These are phyloP conservation scores for Dicentrarchus labrax DNA, from an alignment of 2,113 vertebrate species.

Conservation along the genomic window DNA sequence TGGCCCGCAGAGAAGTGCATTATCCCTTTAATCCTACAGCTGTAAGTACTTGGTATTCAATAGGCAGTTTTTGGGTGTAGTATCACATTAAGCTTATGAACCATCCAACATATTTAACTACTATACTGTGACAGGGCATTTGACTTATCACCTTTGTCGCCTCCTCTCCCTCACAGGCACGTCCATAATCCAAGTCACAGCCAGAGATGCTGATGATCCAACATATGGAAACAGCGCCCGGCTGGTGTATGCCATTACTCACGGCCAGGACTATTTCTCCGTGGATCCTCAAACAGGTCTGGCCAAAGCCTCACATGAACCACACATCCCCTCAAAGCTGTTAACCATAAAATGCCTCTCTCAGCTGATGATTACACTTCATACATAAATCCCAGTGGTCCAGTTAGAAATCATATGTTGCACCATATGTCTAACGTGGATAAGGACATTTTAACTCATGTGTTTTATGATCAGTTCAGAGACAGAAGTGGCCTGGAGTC, in stretches of 20 bases:
- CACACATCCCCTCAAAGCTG: slow-evolving; percentile 13
- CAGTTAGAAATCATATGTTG: slow-evolving; percentile 24
- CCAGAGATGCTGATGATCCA: slow-evolving; percentile 90
- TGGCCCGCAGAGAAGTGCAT: slow-evolving; percentile 35
- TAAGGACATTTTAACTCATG: slow-evolving; percentile 25
- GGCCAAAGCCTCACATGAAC: slow-evolving; percentile 3
- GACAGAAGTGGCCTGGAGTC: slow-evolving; percentile 29
- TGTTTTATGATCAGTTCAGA: slow-evolving; percentile 6
- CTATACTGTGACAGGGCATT: not conserved
- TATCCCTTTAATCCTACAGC: slow-evolving; percentile 55
- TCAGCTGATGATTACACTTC: slow-evolving; percentile 29
- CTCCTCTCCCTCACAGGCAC: slow-evolving; percentile 74
- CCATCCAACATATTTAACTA: slow-evolving; percentile 13
- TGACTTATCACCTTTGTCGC: slow-evolving; percentile 13
- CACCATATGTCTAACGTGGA: slow-evolving; percentile 34
- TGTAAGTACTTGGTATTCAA: slow-evolving; percentile 38
- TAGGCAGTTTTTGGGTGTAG: slow-evolving; percentile 12
- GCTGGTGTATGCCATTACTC: slow-evolving; percentile 90
- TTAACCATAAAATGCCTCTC: slow-evolving; percentile 12
- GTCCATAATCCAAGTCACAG: slow-evolving; percentile 89
- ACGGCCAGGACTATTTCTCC: slow-evolving; percentile 92
- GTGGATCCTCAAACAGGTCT: slow-evolving; percentile 93
- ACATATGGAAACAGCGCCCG: slow-evolving; percentile 92
- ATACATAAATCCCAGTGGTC: slow-evolving; percentile 36
- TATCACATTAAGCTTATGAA: slow-evolving; percentile 10